phyloP scores from a whole-genome alignment of 1,140 invertebrate species.

The Drosophila sproati region DNA sequence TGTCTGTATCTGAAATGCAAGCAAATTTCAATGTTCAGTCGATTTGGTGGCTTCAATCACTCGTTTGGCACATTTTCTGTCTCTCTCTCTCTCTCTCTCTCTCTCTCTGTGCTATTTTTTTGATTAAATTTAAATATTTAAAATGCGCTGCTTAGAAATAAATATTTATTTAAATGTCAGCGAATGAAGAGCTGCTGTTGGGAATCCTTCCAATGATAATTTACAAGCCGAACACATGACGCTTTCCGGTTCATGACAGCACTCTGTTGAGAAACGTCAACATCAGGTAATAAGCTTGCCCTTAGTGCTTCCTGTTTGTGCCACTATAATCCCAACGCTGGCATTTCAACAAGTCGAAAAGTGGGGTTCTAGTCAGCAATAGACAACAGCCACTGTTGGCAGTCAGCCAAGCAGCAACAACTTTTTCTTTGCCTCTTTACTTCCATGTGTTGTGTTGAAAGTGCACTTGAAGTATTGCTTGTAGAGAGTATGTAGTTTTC shows the following conservation, averaged over 20 bases:
- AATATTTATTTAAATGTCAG: constrained; percentile 34
- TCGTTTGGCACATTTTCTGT: no score
- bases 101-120: no score
- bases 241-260: constrained; percentile 52
- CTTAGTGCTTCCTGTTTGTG: constrained; percentile 58
- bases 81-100: no score
- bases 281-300: constrained; percentile 71
- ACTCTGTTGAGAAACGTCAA: constrained; percentile 62
- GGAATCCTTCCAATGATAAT: constrained; percentile 21
- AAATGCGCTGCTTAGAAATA: constrained; percentile 5
- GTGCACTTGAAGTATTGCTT: constrained; percentile 39
- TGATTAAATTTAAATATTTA: constrained; percentile 50
- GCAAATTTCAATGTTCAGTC: constrained; percentile 5
- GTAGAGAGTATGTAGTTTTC: constrained; percentile 43
- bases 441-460: constrained; percentile 11
- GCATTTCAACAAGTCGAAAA: constrained; percentile 44
- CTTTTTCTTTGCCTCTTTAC: not conserved
- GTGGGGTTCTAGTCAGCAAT: constrained; percentile 6
- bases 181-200: not conserved
- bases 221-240: constrained; percentile 64
- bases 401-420: not conserved
- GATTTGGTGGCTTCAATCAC: not conserved
- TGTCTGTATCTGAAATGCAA: not conserved
- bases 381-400: constrained; percentile 17
- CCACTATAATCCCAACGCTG: constrained; percentile 31